phyloP scores from a whole-genome alignment of 2,888 invertebrate species.

The Gari tellinella region DNA sequence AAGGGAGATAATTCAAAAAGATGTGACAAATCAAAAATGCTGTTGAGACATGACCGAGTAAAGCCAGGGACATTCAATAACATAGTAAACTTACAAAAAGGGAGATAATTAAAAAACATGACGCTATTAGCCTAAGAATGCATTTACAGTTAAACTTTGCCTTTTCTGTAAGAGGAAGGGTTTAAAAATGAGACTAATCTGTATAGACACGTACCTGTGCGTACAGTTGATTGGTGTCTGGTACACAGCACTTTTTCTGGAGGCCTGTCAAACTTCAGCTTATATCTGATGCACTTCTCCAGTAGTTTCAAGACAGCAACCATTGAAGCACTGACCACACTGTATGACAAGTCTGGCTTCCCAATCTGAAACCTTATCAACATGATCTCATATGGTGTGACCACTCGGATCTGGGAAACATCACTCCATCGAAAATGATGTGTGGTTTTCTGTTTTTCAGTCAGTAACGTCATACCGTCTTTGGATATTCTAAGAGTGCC shows the following conservation, averaged over 20 bases:
- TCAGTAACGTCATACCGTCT: slow-evolving; percentile 66
- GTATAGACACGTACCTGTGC: no score
- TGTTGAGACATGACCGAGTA: no score
- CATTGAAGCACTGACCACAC: slow-evolving; percentile 63
- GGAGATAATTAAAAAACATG: no score
- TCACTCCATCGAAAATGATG: slow-evolving; percentile 65
- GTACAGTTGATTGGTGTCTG: slow-evolving; percentile 1
- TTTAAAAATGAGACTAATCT: no score
- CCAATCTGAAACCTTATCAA: slow-evolving; percentile 67
- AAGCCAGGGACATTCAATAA: no score
- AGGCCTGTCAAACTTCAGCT: slow-evolving; percentile 58
- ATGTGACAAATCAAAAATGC: no score
- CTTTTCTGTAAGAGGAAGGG: no score
- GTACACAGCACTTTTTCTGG: slow-evolving; percentile 41
- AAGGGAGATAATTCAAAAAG: no score
- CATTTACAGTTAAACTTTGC: no score
- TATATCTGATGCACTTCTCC: slow-evolving; percentile 57
- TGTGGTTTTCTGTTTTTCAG: slow-evolving; percentile 56
- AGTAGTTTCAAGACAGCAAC: slow-evolving; percentile 58
- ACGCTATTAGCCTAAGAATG: no score
- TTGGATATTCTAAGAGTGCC: slow-evolving; percentile 59
- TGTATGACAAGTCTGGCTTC: slow-evolving; percentile 65
- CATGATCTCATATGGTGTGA: slow-evolving; percentile 70
- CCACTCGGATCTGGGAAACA: slow-evolving; percentile 66
- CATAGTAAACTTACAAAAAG: no score